A percentile compares a stretch with the other conserved stretches of the same genome.
These are phyloP conservation scores for Myotis lucifugus DNA, from an alignment of 2,113 vertebrate species.

Conservation along the genomic window DNA sequence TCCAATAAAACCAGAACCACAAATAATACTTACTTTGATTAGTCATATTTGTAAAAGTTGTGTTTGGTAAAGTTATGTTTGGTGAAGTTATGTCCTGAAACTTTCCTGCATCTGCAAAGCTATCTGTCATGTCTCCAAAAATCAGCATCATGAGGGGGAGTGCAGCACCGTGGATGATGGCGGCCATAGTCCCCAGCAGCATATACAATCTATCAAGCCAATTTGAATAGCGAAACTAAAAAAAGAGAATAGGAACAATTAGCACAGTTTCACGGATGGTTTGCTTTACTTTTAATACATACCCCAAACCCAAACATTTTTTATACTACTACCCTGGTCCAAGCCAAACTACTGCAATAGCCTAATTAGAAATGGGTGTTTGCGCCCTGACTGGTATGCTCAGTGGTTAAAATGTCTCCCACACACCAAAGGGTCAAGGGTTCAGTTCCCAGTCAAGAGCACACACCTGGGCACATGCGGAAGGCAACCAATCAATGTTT, in stretches of 20 bases:
- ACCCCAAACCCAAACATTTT: constrained; percentile 19
- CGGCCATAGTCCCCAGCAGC: constrained; percentile 85
- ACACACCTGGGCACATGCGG: too few species aligned
- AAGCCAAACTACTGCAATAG: neutral
- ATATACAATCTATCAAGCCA: constrained; percentile 88
- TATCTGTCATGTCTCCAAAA: constrained; percentile 95
- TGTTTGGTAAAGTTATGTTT: fast-evolving
- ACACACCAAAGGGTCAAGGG: too few species aligned
- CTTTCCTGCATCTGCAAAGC: constrained; percentile 81
- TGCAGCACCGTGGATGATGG: constrained; percentile 88
- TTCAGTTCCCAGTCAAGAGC: too few species aligned
- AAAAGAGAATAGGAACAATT: neutral
- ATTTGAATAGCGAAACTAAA: constrained; percentile 93
- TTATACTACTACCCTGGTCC: neutral
- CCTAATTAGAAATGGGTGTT: neutral
- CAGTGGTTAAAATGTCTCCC: too few species aligned
- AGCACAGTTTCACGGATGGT: neutral
- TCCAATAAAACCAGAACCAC: neutral
- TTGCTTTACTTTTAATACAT: neutral
- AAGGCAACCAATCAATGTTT: too few species aligned
- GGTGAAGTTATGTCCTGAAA: fast-evolving
- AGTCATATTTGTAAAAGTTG: fast-evolving
- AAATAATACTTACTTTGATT: constrained; percentile 83
- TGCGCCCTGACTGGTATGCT: too few species aligned
- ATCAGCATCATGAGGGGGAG: constrained; percentile 91